A percentile compares a stretch with the other conserved stretches of the same genome.
Evolutionary conservation across 1,140 invertebrate genomes (phyloP).

Genomic region (Lucilia sericata): DNA sequence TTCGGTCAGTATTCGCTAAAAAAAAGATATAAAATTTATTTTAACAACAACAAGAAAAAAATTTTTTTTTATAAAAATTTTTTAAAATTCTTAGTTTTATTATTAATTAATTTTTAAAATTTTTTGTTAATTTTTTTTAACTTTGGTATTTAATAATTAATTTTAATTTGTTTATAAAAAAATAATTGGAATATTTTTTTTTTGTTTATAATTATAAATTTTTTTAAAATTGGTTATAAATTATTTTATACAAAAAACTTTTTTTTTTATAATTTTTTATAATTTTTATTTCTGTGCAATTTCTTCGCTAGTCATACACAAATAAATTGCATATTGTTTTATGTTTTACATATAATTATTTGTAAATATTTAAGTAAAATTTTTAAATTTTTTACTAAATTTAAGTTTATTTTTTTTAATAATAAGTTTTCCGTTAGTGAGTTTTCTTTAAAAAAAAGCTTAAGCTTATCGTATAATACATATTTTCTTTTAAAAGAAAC

Average conservation of each 20-base stretch:
- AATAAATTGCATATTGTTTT: slow-evolving; percentile 33
- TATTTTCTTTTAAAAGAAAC: slow-evolving; percentile 14
- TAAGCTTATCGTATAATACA: neutral
- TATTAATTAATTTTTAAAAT: neutral
- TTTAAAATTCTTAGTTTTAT: neutral
- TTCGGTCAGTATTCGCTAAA: slow-evolving; percentile 46
- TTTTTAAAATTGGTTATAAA: slow-evolving; percentile 1
- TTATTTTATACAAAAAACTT: slow-evolving; percentile 3
- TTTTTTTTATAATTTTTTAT: neutral
- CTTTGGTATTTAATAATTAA: neutral
- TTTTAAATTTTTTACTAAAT: neutral
- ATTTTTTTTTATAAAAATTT: neutral
- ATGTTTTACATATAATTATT: neutral
- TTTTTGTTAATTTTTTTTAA: neutral
- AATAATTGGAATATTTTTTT: slow-evolving; percentile 1
- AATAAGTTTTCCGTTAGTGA: slow-evolving; percentile 36
- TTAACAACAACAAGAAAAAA: neutral
- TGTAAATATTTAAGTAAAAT: slow-evolving; percentile 29
- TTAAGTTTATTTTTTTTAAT: slow-evolving; percentile 24
- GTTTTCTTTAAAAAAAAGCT: neutral
- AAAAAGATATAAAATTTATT: slow-evolving; percentile 41
- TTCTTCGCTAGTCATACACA: slow-evolving; percentile 41
- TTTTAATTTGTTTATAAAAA: neutral
- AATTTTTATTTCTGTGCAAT: slow-evolving; percentile 31
- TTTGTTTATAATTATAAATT: neutral